phyloP scores from a whole-genome alignment of 92 coral and sea anemone species.

The Heteractis magnifica region DNA sequence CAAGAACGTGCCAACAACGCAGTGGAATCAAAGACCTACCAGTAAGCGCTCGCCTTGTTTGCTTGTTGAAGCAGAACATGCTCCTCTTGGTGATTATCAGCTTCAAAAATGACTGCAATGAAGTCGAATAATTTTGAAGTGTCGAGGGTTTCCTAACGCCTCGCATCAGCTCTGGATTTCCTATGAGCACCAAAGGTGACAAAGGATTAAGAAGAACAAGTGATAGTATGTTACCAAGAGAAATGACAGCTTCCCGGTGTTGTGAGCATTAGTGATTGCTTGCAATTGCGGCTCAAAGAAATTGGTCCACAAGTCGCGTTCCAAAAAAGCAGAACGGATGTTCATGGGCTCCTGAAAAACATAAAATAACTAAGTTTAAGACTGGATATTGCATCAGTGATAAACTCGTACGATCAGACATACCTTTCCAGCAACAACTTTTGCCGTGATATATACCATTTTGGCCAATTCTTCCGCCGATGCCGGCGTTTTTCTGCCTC shows the following conservation, averaged over 20 bases:
- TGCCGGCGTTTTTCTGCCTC: not conserved
- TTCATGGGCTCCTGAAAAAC: not conserved
- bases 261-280: not conserved
- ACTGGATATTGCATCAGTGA: no score
- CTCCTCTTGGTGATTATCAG: not conserved
- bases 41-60: not conserved
- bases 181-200: no score
- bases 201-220: no score
- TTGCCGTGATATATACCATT: not conserved
- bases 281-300: not conserved
- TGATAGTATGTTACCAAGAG: no score
- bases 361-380: no score
- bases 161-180: no score
- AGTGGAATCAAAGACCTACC: not conserved
- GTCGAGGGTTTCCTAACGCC: not conserved
- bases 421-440: not conserved
- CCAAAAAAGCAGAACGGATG: not conserved
- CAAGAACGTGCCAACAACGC: not conserved
- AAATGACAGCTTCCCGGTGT: not conserved
- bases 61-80: not conserved
- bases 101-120: not conserved
- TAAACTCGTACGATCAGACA: no score
- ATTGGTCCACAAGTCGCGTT: not conserved
- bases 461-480: not conserved
- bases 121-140: not conserved